Evolutionary conservation across 2,113 vertebrate species (phyloP), one percentile per base, ranked within the genome.

Genomic region (Misgurnus anguillicaudatus): DNA sequence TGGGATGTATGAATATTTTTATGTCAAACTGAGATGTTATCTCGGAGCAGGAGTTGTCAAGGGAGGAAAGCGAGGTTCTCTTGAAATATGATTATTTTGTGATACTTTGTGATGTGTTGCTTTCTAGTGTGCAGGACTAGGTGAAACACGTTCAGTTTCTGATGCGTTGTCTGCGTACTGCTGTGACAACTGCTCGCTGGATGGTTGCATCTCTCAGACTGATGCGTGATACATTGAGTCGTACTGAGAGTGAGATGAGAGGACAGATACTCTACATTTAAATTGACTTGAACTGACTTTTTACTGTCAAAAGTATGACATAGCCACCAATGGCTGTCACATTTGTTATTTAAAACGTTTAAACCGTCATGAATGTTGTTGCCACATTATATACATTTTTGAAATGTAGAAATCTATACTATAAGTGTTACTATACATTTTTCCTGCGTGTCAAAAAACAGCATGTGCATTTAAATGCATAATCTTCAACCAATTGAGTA

Each of bases 101-200:
- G 69, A 58, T 21, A 51, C 48, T 11, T 14, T 51, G 14, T 51
- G 48, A 51, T 51, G 5, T 51, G 53, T 17, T 19, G 17, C 3
- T 10, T 61, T 47, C 17, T 45, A 39, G 53, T 57, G 58, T 57
- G 77, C 58, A 63, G 45, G 36, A 78, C 62, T 64, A 48, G 47
- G 21, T 67, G 67, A 7, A 62, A 61, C 62, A 39, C 21, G 36
- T 58, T 83, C 64, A 48, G 17, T 24, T 77, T 83, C 36, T 70
- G 75, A 79, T 80, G 51, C 45, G 74, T 42, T 83, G 65, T 60
- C 63, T n/a, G 65, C 14, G 65, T 58, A 61, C 61, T 65, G 13
- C 36, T 61, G 88, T 90, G 86, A 88, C 71, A 45, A 62, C 80
- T 85, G 31, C 85, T 81, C 75, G 75, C 79, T 84, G 64, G 47